A percentile compares a stretch with the other conserved stretches of the same genome.
Evolutionary conservation across 2,113 vertebrate species (phyloP).

Genomic region (Callaeas wilsoni): DNA sequence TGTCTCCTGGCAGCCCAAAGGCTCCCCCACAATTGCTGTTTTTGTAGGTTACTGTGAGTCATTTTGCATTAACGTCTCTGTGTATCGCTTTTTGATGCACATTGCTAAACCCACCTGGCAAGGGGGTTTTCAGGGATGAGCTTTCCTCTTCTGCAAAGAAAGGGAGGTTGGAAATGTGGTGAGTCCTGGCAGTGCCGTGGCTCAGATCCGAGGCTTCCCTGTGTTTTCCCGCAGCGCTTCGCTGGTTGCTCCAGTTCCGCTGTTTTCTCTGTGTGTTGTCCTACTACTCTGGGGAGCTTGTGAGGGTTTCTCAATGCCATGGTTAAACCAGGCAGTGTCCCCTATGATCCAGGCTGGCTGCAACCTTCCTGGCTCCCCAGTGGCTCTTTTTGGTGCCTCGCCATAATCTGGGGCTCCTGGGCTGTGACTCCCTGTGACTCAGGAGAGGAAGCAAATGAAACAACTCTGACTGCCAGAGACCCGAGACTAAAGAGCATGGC

Average conservation of each 20-base stretch:
- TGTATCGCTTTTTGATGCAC: neutral
- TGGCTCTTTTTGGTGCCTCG: neutral
- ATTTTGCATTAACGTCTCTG: neutral
- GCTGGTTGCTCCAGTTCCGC: rapidly evolving
- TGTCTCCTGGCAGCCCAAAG: neutral
- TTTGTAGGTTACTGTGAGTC: neutral
- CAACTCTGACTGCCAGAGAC: rapidly evolving
- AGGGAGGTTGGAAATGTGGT: neutral
- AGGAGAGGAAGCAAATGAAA: neutral
- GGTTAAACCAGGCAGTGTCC: neutral
- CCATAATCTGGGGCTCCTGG: neutral
- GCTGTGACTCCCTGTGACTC: neutral
- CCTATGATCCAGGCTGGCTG: neutral
- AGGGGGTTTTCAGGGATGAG: neutral
- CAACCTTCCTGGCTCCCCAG: neutral
- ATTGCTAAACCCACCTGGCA: neutral
- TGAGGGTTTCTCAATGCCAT: neutral
- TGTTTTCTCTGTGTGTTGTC: rapidly evolving
- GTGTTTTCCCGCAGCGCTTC: rapidly evolving
- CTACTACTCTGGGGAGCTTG: neutral
- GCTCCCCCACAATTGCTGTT: neutral
- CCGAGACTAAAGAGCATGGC: rapidly evolving
- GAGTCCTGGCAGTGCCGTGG: rapidly evolving
- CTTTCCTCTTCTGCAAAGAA: neutral
- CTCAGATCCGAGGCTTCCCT: neutral